Evolutionary conservation across 2,888 invertebrate species (phyloP), one percentile per base, ranked within the genome.

Genomic region (Didymodactylos carnosus): DNA sequence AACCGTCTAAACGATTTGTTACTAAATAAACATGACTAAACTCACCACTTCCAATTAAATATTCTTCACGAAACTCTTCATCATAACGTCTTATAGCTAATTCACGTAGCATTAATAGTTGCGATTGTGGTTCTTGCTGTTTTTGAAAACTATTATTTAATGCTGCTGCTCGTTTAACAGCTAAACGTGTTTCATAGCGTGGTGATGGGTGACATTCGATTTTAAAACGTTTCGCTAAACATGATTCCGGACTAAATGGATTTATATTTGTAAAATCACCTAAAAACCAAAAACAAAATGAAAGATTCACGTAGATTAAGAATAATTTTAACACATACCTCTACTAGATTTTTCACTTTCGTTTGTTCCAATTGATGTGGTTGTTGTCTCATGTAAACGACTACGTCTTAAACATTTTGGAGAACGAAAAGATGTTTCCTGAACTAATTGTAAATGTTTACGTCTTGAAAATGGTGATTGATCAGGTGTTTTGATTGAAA

Each of bases 1-100:
- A 92, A 1, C 94, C 94, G 83, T 94, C 94, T 75, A 94, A 84
- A 75, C 91, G 87, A 85, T 94, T 91, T 7, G 91, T 87, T 81
- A 93, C 94, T 80, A 90, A 89, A 78, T 89, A 90, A 1, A 94
- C 94, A 41, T 89, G 88, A 0, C 94, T 93, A 83, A 93, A 93
- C 81, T 91, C 88, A 0, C 94, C 94, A 75, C 88, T 87, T 0
- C 93, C 92, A 27, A 94, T 88, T 70, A 90, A 86, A 74, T 88
- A 88, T 6, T 91, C 84, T 82, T 93, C 91, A 43, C 89, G 85
- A 81, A 94, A 94, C 83, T 94, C 94, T 77, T 91, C 80, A 85
- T 83, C 80, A 77, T 84, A 84, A 39, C 84, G 78, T 3, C 62
- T 29, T 35, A 62, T 62, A 35, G 35, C 35, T 35, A 62, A 35